phyloP scores from a whole-genome alignment of 2,888 invertebrate genomes.

The Stenotaenia linearis region DNA sequence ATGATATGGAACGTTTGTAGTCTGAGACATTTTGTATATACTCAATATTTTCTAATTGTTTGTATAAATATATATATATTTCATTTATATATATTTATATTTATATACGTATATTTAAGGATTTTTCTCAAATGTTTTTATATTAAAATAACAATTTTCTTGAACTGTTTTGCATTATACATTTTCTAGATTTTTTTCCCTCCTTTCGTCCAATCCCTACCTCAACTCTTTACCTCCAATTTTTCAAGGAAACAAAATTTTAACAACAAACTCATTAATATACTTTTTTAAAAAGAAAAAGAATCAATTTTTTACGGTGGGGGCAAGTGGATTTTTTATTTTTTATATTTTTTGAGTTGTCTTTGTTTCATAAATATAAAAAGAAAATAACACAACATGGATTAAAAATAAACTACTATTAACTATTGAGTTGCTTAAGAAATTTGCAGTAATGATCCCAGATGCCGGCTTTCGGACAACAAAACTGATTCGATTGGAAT shows the following conservation, averaged over 20 bases:
- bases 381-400: background rate
- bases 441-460: slow-evolving; percentile 13
- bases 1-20: slow-evolving; percentile 16
- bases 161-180: slow-evolving; percentile 3
- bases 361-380: background rate
- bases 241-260: slow-evolving; percentile 4
- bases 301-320: background rate
- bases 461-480: background rate
- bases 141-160: background rate
- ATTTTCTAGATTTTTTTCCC: slow-evolving; percentile 24
- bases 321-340: slow-evolving; percentile 12
- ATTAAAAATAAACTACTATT: background rate
- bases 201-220: background rate
- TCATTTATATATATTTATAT: background rate
- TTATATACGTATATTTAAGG: background rate
- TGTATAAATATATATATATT: background rate
- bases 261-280: background rate
- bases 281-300: background rate
- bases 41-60: background rate
- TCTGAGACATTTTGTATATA: background rate
- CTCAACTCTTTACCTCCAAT: background rate
- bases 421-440: slow-evolving; percentile 3
- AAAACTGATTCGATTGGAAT: slow-evolving; percentile 17
- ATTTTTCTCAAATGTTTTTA: background rate
- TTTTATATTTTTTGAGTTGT: too few relatives aligned